Base-by-base conservation (phyloP, 1,140 invertebrate genomes). In the Sarcophaga peregrina region DNA sequence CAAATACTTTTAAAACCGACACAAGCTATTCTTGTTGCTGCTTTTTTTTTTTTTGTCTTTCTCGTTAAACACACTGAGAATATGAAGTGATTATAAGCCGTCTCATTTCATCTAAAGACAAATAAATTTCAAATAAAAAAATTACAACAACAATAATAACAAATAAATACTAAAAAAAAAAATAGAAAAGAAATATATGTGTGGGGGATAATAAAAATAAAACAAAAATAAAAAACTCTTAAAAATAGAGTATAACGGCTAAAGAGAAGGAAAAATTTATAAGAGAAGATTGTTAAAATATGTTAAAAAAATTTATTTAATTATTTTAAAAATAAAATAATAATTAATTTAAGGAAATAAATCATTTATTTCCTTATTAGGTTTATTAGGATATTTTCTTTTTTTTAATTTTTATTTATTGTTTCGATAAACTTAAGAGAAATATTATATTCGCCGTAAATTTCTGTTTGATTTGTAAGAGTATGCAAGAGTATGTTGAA, bases 91-190 rank as follows among this genome's bases (percentile, higher is more conserved):
- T 73, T 83, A 89, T 89, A 89, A 89, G 87, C 88, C 88, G 87
- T 89, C 88, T 89, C 88, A 88, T 89, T 89, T 89, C 88, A 86
- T 87, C 88, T 86, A 89, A 89, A 88, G 88, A 87, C 88, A 89
- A 89, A 89, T 89, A 89, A 89, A 89, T 89, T 89, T 89, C 88
- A 89, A 89, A 84, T 84, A 82, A 80, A 78, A 62, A 46, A 83
- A 80, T 62, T 72, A 58, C 47, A 68, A 48, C 74, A 76, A 74
- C 62, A 78, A 47, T 45, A 83, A 80, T 45, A 78, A 47, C 15
- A 81, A 81, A 80, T 25, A 17, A 52, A 37, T 15, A 50, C n/a
- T 20, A 17, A 75, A 75, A 47, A 75, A 46, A 47, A 46, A 37
- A 37, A 37, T 4, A 37, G 2, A 13, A 11, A 75, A 45, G 13